Conservation (phyloP, 2,797 vertebrate genomes). For the Danio choprae region DNA sequence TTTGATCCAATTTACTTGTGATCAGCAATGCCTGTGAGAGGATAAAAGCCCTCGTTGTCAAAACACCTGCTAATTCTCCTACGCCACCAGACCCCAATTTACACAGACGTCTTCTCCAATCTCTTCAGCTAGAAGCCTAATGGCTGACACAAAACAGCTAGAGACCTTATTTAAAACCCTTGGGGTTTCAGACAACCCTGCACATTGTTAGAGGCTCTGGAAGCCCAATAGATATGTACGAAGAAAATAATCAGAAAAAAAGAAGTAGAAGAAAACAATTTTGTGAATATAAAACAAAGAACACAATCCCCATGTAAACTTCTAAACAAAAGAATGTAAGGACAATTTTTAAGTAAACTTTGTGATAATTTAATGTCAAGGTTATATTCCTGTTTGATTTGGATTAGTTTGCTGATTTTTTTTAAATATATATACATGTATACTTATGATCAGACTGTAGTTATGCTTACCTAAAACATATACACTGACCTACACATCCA, state of each 20-base stretch:
- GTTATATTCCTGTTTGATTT: constrained; percentile 68
- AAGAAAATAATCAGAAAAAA: constrained; percentile 34
- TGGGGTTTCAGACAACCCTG: constrained; percentile 74
- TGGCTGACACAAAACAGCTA: constrained; percentile 68
- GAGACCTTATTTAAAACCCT: constrained; percentile 50
- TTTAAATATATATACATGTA: constrained; percentile 18
- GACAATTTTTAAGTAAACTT: constrained; percentile 67
- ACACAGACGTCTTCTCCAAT: constrained; percentile 43
- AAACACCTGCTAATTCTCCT: constrained; percentile 32
- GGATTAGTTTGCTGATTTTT: constrained; percentile 14
- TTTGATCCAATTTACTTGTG: constrained; percentile 34
- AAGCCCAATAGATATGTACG: constrained; percentile 58
- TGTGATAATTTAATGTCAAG: constrained; percentile 76
- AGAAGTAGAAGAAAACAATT: constrained; percentile 49
- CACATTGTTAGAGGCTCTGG: constrained; percentile 72
- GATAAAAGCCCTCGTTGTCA: constrained; percentile 31
- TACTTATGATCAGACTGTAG: constrained; percentile 42
- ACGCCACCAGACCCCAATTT: constrained; percentile 33
- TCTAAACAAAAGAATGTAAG: constrained; percentile 78
- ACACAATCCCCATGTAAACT: constrained; percentile 54
- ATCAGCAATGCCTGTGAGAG: constrained; percentile 48
- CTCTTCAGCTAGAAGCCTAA: constrained; percentile 87
- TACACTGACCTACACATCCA: constrained; percentile 70
- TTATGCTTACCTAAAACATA: constrained; percentile 56
- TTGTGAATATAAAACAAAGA: constrained; percentile 46